phyloP scores from a whole-genome alignment of 2,888 invertebrate species.

The Sabatieria punctata region DNA sequence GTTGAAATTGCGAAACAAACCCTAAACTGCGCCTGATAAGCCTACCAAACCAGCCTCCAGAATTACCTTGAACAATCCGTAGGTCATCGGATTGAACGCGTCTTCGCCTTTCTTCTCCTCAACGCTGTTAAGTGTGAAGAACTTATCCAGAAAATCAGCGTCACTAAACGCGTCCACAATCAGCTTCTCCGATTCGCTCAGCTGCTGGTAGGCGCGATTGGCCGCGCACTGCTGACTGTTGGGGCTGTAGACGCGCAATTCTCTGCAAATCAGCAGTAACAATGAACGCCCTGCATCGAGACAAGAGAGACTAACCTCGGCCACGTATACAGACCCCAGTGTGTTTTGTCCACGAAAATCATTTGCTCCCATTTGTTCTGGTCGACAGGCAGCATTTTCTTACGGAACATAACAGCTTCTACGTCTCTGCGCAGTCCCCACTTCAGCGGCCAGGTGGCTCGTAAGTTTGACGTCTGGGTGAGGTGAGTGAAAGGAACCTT shows the following conservation, averaged over 20 bases:
- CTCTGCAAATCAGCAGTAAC: conserved; percentile 30
- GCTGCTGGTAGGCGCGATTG: conserved; percentile 40
- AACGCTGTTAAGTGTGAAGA: conserved; percentile 54
- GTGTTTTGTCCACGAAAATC: conserved; percentile 50
- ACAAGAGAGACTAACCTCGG: conserved; percentile 30
- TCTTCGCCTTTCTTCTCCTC: conserved; percentile 74
- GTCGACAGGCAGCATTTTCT: conserved; percentile 43
- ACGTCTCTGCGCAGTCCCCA: conserved; percentile 48
- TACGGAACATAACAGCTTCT: conserved; percentile 54
- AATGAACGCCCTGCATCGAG: neutral
- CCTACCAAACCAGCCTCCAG: neutral
- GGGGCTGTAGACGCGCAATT: conserved; percentile 49
- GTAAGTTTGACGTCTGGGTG: no score
- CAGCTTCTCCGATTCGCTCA: conserved; percentile 46
- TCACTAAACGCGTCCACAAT: conserved; percentile 51
- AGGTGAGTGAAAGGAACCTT: no score
- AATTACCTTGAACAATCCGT: conserved; percentile 53
- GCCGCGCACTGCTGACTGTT: conserved; percentile 46
- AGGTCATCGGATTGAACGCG: conserved; percentile 52
- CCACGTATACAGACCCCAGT: conserved; percentile 44
- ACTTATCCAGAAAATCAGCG: conserved; percentile 47
- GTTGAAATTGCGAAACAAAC: conserved; percentile 60
- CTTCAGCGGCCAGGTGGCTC: conserved; percentile 24
- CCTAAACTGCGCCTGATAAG: conserved; percentile 27
- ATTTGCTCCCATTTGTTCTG: conserved; percentile 56